phyloP scores from a whole-genome alignment of 2,888 invertebrate species.

The Linnaemya vulpina region DNA sequence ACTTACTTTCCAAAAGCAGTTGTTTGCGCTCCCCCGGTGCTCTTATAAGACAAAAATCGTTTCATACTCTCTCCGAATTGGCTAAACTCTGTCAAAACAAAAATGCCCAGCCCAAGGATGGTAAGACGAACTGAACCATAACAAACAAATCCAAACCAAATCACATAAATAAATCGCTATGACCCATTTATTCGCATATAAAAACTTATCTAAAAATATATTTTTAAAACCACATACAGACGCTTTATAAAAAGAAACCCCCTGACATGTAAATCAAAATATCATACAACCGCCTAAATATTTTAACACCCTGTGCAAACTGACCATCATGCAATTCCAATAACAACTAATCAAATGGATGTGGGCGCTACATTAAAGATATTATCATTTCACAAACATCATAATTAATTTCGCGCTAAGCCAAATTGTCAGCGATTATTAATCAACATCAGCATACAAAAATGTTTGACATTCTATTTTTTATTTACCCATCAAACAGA shows the following conservation, averaged over 20 bases:
- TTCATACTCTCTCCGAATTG: conserved; percentile 81
- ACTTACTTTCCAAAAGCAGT: conserved; percentile 78
- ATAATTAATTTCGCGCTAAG: conserved; percentile 18
- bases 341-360: conserved; percentile 56
- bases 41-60: conserved; percentile 82
- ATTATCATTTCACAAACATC: conserved; percentile 33
- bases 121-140: conserved; percentile 74
- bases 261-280: background rate
- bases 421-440: background rate
- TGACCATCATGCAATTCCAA: conserved; percentile 72
- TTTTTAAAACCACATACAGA: conserved; percentile 12
- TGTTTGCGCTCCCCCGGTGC: conserved; percentile 81
- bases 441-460: conserved; percentile 23
- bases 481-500: background rate
- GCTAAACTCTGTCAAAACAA: conserved; percentile 79
- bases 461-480: conserved; percentile 13
- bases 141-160: conserved; percentile 33
- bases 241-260: conserved; percentile 39
- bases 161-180: conserved; percentile 18
- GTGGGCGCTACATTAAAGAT: conserved; percentile 40
- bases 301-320: conserved; percentile 64
- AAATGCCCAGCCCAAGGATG: conserved; percentile 74
- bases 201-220: background rate
- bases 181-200: conserved; percentile 32
- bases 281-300: conserved; percentile 9